A percentile compares a stretch with the other conserved stretches of the same genome.
Conservation (phyloP, 2,888 invertebrate genomes). For the Polietes domitor region DNA sequence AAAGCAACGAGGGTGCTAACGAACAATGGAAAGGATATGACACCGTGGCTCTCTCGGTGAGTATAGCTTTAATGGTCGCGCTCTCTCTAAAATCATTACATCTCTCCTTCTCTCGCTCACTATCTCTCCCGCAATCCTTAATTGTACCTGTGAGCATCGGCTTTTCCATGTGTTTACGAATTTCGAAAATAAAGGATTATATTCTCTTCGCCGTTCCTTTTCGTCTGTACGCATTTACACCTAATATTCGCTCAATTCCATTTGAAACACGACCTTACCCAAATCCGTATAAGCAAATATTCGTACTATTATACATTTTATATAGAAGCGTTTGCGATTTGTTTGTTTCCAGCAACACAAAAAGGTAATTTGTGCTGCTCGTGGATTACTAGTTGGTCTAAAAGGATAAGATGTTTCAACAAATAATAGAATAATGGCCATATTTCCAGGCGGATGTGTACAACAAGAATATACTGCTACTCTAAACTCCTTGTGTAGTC, state of each 20-base stretch:
- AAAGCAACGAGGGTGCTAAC: too few relatives aligned
- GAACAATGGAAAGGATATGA: too few relatives aligned
- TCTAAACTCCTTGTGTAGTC: too few relatives aligned
- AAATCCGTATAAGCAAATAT: constrained; percentile 1
- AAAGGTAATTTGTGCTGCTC: too few relatives aligned
- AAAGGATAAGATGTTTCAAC: too few relatives aligned
- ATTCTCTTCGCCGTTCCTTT: not conserved
- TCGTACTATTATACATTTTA: not conserved
- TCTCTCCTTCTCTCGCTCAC: not conserved
- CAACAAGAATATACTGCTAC: too few relatives aligned
- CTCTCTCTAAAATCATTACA: not conserved
- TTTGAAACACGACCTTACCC: constrained; percentile 23
- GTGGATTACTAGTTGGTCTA: too few relatives aligned
- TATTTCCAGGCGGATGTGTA: too few relatives aligned
- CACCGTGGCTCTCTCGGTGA: not conserved
- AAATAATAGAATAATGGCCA: too few relatives aligned
- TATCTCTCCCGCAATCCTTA: not conserved
- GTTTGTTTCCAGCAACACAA: not conserved
- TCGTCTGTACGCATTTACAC: not conserved
- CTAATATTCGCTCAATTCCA: constrained; percentile 7
- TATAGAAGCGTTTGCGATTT: not conserved
- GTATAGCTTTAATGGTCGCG: not conserved
- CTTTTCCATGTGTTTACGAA: not conserved
- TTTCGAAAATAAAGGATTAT: constrained; percentile 7
- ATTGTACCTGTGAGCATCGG: not conserved